Evolutionary conservation across 1,140 invertebrate genomes (phyloP), one percentile per base, ranked within the genome.

Genomic region (Hylyphantes graminicola): DNA sequence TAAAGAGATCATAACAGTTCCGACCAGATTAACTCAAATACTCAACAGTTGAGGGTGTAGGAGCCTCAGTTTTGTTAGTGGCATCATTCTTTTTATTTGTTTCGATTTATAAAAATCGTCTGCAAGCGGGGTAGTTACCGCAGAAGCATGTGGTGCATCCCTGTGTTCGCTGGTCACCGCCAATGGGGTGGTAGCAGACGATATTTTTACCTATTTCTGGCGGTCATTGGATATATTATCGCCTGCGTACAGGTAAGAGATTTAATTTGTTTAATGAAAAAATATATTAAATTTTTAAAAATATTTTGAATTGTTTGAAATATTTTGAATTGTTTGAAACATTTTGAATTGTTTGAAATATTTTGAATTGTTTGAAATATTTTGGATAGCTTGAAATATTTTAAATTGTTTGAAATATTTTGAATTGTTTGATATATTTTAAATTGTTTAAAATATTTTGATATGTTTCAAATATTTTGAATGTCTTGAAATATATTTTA

Each of bases 111-210:
- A 70, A 70, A 70, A 70, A 70, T 70, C 68, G 68, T 70, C 72
- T 57, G 50, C 68, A n/a, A 19, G n/a, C 50, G 68, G 51, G 21
- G 50, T 70, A 8, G 9, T 70, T 51, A n/a, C 21, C 21, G 74
- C 74, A 76, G 74, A 76, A 64, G 57, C 50, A 76, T 76, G 74
- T 76, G 74, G 74, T 76, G 57, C 35, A 61, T 61, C 57, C 74
- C 74, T 50, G 74, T n/a, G 57, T 17, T 76, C 55, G 59, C 7
- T 64, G 59, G 74, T 55, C 68, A 50, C 13, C 51, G 35, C 65
- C 73, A 21, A 19, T 19, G 54, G 35, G 73, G 73, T 21, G 57
- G 53, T 50, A 55, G 57, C 35, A 57, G 57, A 55, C 35, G 57
- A 35, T n/a, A 13, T 35, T 50, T 64, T 13, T 63, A 35, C 74